Evolutionary conservation across 2,113 vertebrate genomes (phyloP), one percentile per base, ranked within the genome.

Genomic region (Ciconia boyciana): DNA sequence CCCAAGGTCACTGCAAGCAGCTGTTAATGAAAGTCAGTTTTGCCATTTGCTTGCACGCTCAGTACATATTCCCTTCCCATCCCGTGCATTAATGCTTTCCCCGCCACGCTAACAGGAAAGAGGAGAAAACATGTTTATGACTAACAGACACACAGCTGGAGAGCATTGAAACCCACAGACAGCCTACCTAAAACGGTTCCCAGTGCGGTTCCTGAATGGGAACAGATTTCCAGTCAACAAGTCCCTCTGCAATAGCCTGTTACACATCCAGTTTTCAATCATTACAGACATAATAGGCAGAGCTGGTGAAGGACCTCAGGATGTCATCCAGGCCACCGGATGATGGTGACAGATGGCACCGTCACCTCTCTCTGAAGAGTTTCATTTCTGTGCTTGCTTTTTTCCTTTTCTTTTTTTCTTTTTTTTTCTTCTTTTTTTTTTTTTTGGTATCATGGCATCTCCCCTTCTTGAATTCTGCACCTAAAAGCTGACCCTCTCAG

Each of bases 141-240:
- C 87, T 94, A 91, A 75, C 77, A 87, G 93, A 77, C 48, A 77
- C 80, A 74, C 94, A 95, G 93, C 93, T 95, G 96, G 92, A 89
- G 87, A 96, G 77, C 81, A 87, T 78, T 2, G 22, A 94, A 95
- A 79, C 54, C 89, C 89, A 89, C 93, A 95, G 91, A 69, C 78
- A 81, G 64, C 88, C 62, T 29, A 76, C 87, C 91, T 84, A 60
- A 83, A 82, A 11, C 1, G 2, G n/a, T 51, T 91, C 36, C 64
- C 86, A 80, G 85, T 0, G 0, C 16, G 32, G 79, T 3, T 95
- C 36, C 76, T 75, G 76, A 70, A 83, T 0, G 0, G 3, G 7
- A 90, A 83, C 39, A 64, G 39, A 87, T 74, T 95, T 58, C 83
- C 66, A 88, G 85, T 43, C 72, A 87, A 9, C 44, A 29, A 7